Percentiles rank a stretch among this genome's conserved stretches.
phyloP scores from a whole-genome alignment of 1,140 invertebrate species.

The Mamestra configurata region DNA sequence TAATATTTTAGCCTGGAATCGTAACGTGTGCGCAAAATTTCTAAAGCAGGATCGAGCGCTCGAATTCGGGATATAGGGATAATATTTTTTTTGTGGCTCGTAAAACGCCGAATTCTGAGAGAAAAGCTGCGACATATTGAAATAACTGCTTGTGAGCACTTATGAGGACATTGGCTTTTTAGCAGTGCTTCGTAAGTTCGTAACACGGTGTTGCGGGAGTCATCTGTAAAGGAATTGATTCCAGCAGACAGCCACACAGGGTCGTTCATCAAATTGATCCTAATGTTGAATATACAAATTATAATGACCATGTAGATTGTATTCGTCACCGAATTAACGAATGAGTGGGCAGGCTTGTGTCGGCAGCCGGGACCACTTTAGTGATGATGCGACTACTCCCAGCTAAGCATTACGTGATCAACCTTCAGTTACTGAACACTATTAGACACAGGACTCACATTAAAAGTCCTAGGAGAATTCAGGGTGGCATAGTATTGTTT shows the following conservation, averaged over 20 bases:
- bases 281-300: background rate
- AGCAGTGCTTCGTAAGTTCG: background rate
- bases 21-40: background rate
- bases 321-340: conserved; percentile 25
- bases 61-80: background rate
- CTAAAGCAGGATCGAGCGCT: background rate
- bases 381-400: conserved; percentile 41
- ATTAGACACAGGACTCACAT: background rate
- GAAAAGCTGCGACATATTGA: background rate
- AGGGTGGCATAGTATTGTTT: background rate
- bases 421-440: conserved; percentile 49
- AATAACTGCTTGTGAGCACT: background rate
- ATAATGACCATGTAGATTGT: background rate
- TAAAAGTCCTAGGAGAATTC: background rate
- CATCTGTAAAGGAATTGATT: background rate
- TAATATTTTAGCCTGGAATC: background rate
- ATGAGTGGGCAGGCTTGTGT: conserved; percentile 11
- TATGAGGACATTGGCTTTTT: conserved; percentile 5
- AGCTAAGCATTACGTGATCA: conserved; percentile 49
- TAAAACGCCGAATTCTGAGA: background rate
- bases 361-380: conserved; percentile 34
- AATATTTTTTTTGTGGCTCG: background rate
- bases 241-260: background rate
- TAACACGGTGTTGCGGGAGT: too few relatives aligned
- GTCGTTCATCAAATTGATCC: background rate